A percentile compares a stretch with the other conserved stretches of the same genome.
Evolutionary conservation across 2,888 invertebrate species (phyloP).

Genomic region (Tyria jacobaeae): DNA sequence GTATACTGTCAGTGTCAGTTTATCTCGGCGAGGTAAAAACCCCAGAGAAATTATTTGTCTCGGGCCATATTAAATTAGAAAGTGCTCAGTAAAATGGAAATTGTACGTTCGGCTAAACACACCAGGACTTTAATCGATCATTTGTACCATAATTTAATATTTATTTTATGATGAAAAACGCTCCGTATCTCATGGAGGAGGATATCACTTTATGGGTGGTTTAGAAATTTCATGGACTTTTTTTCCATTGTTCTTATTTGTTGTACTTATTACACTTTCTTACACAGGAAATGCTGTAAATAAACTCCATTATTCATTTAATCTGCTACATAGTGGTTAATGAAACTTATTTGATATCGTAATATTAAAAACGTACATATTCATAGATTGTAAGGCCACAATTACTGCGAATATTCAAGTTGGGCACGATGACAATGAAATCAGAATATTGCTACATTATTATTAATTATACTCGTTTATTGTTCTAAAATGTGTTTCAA

Average conservation of each 20-base stretch:
- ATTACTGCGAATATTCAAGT: slow-evolving; percentile 9
- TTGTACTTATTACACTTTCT: not conserved
- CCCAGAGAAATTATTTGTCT: slow-evolving; percentile 46
- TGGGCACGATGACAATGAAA: slow-evolving; percentile 8
- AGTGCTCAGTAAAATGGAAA: slow-evolving; percentile 67
- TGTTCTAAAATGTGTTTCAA: slow-evolving; percentile 28
- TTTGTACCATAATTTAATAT: slow-evolving; percentile 70
- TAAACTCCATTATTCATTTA: slow-evolving; percentile 4
- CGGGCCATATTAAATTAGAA: slow-evolving; percentile 51
- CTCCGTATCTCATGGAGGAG: too few relatives aligned
- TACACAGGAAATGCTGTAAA: not conserved
- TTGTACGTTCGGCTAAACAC: slow-evolving; percentile 64
- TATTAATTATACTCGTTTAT: slow-evolving; percentile 28
- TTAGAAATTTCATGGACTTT: not conserved
- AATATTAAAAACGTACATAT: slow-evolving; percentile 24
- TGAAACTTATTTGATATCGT: slow-evolving; percentile 32
- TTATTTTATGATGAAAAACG: slow-evolving; percentile 56
- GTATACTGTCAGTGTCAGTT: slow-evolving; percentile 60
- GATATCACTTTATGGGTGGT: not conserved
- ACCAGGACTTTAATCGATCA: slow-evolving; percentile 69
- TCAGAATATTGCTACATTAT: slow-evolving; percentile 21
- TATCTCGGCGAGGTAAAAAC: slow-evolving; percentile 36
- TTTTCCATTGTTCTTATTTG: not conserved
- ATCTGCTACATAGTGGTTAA: slow-evolving; percentile 19
- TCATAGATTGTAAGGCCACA: slow-evolving; percentile 13